Evolutionary conservation across 2,888 invertebrate genomes (phyloP), one percentile per base, ranked within the genome.

Genomic region (Furcula furcula): DNA sequence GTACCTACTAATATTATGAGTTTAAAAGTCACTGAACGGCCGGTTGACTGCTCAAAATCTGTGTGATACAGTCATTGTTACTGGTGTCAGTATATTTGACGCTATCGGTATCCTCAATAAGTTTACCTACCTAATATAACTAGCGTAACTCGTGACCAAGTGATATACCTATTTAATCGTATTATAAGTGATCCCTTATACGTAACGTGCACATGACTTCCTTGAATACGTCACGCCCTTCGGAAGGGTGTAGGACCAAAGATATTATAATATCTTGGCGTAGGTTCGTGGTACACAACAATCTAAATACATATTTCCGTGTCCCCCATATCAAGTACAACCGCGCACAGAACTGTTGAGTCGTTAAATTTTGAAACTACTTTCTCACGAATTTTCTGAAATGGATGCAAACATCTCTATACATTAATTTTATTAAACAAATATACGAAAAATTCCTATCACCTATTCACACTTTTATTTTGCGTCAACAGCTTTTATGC

Each of bases 91-190:
- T n/a, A n/a, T n/a, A 7, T 25, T 25, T 4, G 25, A 25, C 13
- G 13, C 13, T 25, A 1, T 25, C 40, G 37, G n/a, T 30, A 33
- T 6, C 34, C 40, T 36, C 33, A 43, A 39, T n/a, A n/a, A n/a
- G n/a, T n/a, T n/a, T n/a, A n/a, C n/a, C n/a, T n/a, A n/a, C n/a
- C n/a, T n/a, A 20, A 4, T 12, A 39, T 38, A 37, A n/a, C 29
- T 51, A 52, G 36, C 19, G 28, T 42, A 48, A 36, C 29, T 38
- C 28, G 42, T 39, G 48, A 54, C 53, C 56, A 54, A 55, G 51
- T 39, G 52, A 52, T 55, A 48, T 30, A 40, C 18, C 21, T n/a
- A n/a, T n/a, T n/a, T 36, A 45, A 39, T 42, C 40, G 41, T 30
- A 39, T 19, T 39, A 27, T 50, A 42, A 52, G 52, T 39, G 32